These are phyloP conservation scores for Buathra laborator DNA, from an alignment of 2,888 invertebrate genomes.

Conservation along the genomic window DNA sequence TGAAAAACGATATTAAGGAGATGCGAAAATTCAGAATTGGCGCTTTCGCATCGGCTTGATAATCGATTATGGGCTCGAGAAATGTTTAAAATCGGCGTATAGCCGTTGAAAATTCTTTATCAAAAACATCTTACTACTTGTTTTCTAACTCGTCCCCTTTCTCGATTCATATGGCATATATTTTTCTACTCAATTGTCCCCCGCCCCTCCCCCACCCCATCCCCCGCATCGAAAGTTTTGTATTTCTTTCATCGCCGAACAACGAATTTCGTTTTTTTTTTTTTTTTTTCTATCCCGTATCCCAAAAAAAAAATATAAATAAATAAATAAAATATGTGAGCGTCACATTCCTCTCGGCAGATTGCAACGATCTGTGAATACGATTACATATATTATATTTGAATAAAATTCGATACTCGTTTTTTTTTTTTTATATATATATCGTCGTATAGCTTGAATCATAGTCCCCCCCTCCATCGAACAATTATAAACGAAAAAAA, in stretches of 20 bases:
- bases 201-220: background rate
- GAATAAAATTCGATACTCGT: constrained; percentile 41
- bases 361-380: background rate
- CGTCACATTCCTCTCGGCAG: constrained; percentile 16
- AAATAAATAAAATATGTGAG: background rate
- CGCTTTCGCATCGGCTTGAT: background rate
- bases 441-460: background rate
- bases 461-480: background rate
- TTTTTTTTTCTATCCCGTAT: constrained; percentile 4
- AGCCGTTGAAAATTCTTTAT: background rate
- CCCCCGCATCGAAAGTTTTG: background rate
- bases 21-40: background rate
- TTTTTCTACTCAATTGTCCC: constrained; percentile 57
- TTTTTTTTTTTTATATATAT: constrained; percentile 10
- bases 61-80: constrained; percentile 2
- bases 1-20: background rate
- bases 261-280: constrained; percentile 30
- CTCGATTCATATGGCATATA: constrained; percentile 35
- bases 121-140: background rate
- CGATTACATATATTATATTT: constrained; percentile 9
- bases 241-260: constrained; percentile 24
- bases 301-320: too few relatives aligned
- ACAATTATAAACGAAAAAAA: background rate
- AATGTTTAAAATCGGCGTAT: constrained; percentile 10
- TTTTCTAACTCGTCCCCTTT: background rate